phyloP scores from a whole-genome alignment of 2,888 invertebrate genomes.

The Lycophotia porphyrea region DNA sequence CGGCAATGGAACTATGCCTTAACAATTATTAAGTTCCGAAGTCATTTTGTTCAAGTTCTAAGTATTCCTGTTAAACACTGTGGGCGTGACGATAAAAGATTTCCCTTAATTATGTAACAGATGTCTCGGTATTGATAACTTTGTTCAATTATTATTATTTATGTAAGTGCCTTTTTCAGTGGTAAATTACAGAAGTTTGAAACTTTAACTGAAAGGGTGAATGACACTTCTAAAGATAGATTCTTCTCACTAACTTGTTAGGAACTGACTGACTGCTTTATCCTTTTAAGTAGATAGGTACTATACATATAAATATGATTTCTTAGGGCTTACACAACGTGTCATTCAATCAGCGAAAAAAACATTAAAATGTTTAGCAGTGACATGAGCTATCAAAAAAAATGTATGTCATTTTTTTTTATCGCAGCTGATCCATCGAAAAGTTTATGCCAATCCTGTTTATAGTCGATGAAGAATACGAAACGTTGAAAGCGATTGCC shows the following conservation, averaged over 20 bases:
- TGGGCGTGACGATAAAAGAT: conserved; percentile 28
- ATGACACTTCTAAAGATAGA: neutral
- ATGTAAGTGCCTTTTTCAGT: conserved; percentile 10
- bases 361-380: neutral
- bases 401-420: too few relatives aligned
- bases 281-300: neutral
- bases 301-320: neutral
- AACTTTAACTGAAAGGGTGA: conserved; percentile 6
- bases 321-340: neutral
- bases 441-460: neutral
- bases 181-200: conserved; percentile 2
- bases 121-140: conserved; percentile 29
- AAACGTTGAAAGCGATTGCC: neutral
- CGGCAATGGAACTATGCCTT: neutral
- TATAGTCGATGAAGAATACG: neutral
- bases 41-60: conserved; percentile 4
- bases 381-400: neutral
- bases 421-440: too few relatives aligned
- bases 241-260: neutral
- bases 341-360: neutral
- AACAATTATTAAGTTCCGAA: conserved; percentile 14
- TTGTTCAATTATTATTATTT: conserved; percentile 20
- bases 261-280: neutral
- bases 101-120: conserved; percentile 26
- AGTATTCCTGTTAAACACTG: neutral